Evolutionary conservation across 1,140 invertebrate genomes (phyloP).

Genomic region (Eueides isabella): DNA sequence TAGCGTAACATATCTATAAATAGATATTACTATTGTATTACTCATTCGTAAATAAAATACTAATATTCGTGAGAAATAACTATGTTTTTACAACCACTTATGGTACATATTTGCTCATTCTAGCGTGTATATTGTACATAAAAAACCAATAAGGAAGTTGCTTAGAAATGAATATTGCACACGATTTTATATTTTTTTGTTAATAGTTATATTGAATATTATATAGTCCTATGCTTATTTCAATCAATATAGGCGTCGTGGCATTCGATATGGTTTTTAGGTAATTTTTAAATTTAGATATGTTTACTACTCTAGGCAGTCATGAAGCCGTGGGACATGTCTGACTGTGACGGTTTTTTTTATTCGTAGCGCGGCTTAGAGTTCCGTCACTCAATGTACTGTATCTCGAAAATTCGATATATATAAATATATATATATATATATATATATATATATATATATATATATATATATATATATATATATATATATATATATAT

Average conservation of each 20-base stretch:
- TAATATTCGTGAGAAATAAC: slow-evolving; percentile 1
- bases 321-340: too few species aligned
- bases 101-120: background rate
- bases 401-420: too few species aligned
- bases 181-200: background rate
- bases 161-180: background rate
- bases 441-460: too few species aligned
- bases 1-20: background rate
- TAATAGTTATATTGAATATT: background rate
- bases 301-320: too few species aligned
- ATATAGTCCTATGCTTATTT: background rate
- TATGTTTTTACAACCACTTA: background rate
- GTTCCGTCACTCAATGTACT: too few species aligned
- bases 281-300: background rate
- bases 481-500: too few species aligned
- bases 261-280: too few species aligned
- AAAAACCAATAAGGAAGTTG: slow-evolving; percentile 6
- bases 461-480: too few species aligned
- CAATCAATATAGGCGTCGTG: background rate
- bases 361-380: too few species aligned
- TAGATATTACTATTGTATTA: background rate
- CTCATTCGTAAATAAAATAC: background rate
- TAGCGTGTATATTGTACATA: background rate
- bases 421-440: too few species aligned
- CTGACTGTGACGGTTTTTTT: too few species aligned